Base-by-base conservation (phyloP, 2,888 invertebrate genomes). In the Andrena minutula region DNA sequence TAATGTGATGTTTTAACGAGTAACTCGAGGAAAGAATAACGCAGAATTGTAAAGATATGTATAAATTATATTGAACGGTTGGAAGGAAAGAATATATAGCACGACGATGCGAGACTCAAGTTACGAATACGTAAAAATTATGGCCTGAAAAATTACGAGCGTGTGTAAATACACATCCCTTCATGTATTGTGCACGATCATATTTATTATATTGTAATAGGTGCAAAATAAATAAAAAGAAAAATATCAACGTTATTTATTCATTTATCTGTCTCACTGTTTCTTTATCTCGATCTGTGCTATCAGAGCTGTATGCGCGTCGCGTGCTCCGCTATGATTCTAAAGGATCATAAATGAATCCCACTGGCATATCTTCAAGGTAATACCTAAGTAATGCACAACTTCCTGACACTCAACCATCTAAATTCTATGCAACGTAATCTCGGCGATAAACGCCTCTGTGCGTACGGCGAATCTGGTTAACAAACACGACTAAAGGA, bases 171-270 rank as follows among this genome's bases (percentile, higher is more conserved):
- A 92, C 88, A 90, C 90, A 87, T 87, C 86, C 41, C 85, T 91
- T 91, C 89, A 92, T 92, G 93, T 92, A 91, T 91, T 90, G 88
- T 89, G 91, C 91, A 92, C 91, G 88, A 92, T 89, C 91, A 90
- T 93, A 93, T 93, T 93, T 93, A 93, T 93, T 92, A 92, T 90
- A 90, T 86, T 92, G 92, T 92, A 92, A 91, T 92, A 92, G 92
- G 83, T 91, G 90, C 90, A 86, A 91, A 92, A 91, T 91, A 90
- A 92, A 92, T 92, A 89, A 90, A 89, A 89, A 90, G 71, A 61
- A 82, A 85, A 85, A 69, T 78, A 76, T 41, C 51, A 53, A 79
- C 70, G 53, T 47, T 65, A 65, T 35, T 73, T n/a, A 16, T 58
- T 73, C 61, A 78, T 78, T 75, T 60, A 64, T 71, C 64, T 72